Evolutionary conservation across 2,113 vertebrate species (phyloP).

Genomic region (Zeus faber): DNA sequence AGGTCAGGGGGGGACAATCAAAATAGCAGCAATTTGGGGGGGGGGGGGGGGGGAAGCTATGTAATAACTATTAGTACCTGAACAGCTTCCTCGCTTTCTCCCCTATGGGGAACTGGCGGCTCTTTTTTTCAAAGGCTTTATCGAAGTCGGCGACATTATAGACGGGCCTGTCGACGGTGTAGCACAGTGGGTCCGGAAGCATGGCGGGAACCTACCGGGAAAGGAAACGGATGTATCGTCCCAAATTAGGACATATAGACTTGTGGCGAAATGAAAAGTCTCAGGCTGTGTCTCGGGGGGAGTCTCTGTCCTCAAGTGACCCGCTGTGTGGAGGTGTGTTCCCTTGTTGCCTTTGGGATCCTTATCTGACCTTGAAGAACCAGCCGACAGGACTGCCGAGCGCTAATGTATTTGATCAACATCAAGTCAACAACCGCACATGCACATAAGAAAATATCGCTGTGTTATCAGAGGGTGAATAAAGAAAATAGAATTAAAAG

Average conservation of each 20-base stretch:
- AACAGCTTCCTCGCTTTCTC: slow-evolving; percentile 82
- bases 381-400: slow-evolving; percentile 19
- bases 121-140: slow-evolving; percentile 87
- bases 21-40: background rate
- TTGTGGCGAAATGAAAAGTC: too few relatives aligned
- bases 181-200: slow-evolving; percentile 72
- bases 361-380: slow-evolving; percentile 60
- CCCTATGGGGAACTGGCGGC: slow-evolving; percentile 79
- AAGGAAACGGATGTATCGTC: background rate
- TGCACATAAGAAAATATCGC: too few relatives aligned
- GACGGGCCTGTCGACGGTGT: slow-evolving; percentile 79
- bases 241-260: too few relatives aligned
- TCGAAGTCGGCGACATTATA: slow-evolving; percentile 84
- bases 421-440: slow-evolving; percentile 15
- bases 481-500: too few relatives aligned
- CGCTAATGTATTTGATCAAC: slow-evolving; percentile 33
- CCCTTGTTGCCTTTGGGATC: background rate
- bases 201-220: slow-evolving; percentile 20
- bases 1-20: background rate
- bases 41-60: too few relatives aligned
- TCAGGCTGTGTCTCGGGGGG: too few relatives aligned
- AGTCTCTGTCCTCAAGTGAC: too few relatives aligned
- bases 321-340: too few relatives aligned
- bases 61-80: too few relatives aligned
- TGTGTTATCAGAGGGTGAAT: too few relatives aligned